A percentile compares a stretch with the other conserved stretches of the same genome.
Evolutionary conservation across 2,113 vertebrate species (phyloP).

Genomic region (Scophthalmus maximus): DNA sequence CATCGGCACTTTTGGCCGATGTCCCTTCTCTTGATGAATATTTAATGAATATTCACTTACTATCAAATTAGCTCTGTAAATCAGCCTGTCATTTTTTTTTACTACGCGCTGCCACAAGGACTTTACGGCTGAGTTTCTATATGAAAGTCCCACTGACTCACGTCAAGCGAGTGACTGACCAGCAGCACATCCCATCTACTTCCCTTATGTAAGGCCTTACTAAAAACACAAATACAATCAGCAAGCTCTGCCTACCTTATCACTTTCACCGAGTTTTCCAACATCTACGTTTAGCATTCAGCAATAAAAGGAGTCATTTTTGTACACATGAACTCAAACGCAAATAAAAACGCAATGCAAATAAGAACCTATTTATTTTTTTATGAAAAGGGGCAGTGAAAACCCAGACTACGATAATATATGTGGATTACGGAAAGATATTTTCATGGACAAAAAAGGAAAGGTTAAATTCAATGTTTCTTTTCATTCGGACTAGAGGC

Average conservation of each 20-base stretch:
- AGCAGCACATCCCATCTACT: no score
- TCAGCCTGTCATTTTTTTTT: not conserved
- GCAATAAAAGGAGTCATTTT: not conserved
- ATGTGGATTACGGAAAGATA: no score
- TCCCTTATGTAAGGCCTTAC: no score
- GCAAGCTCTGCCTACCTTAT: not conserved
- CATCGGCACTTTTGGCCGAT: constrained; percentile 15
- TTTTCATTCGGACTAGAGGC: not conserved
- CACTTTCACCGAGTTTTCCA: not conserved
- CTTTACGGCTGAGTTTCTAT: not conserved
- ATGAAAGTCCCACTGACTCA: not conserved
- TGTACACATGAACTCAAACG: not conserved
- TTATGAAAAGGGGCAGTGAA: no score
- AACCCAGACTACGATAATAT: no score
- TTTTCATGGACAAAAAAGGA: no score
- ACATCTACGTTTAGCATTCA: not conserved
- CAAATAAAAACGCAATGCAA: no score
- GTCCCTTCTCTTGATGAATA: constrained; percentile 14
- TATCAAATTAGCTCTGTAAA: constrained; percentile 14
- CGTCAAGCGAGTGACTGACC: no score
- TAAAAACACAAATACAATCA: not conserved
- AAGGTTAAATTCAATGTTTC: no score
- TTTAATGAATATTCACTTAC: constrained; percentile 23
- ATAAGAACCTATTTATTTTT: no score
- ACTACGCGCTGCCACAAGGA: not conserved